Base-by-base conservation (phyloP, 2,113 vertebrate genomes). In the Buteo buteo region DNA sequence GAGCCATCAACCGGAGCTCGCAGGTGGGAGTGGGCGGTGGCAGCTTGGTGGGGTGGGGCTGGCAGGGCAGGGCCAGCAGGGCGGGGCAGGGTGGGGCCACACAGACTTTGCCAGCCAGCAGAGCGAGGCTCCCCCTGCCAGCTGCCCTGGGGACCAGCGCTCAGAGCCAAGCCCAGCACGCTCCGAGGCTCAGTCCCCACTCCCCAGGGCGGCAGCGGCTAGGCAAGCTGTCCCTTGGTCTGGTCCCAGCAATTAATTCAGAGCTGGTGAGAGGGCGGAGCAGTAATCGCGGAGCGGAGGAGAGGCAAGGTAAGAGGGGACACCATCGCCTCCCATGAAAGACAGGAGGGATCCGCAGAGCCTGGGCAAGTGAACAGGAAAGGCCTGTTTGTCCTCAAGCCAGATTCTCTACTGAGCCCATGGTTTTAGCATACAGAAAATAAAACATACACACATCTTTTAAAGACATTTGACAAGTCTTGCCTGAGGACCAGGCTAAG, bases 31-130 rank as follows among this genome's bases (percentile, higher is more conserved):
- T 28, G 25, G 50, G 50, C 1, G 5, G 50, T 16, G 25, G 50
- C 25, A 52, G 50, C 50, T 16, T 26, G 50, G 50, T 52, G 50
- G 50, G 50, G 50, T 1, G 25, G 25, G 14, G 49, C 24, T 1
- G 7, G 49, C 13, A 1, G 49, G 49, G 49, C 1, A 13, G 49
- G 24, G 49, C 24, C 1, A 0, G 49, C 24, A 3, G 49, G 49
- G 49, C 7, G 22, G 24, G 49, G 49, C 49, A 14, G 24, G 24
- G 24, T 5, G 13, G 24, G 24, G 13, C 49, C 49, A 25, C 13
- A 1, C 13, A 50, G 49, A 26, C 49, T 25, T 9, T 25, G 49
- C 49, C 49, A 50, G 49, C 24, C 49, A 50, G 49, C 49, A 50
- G 49, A 50, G 49, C 25, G 2, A 50, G 25, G 49, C 25, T 26